Conservation (phyloP, 1,140 invertebrate species). For the Trichoplusia ni region DNA sequence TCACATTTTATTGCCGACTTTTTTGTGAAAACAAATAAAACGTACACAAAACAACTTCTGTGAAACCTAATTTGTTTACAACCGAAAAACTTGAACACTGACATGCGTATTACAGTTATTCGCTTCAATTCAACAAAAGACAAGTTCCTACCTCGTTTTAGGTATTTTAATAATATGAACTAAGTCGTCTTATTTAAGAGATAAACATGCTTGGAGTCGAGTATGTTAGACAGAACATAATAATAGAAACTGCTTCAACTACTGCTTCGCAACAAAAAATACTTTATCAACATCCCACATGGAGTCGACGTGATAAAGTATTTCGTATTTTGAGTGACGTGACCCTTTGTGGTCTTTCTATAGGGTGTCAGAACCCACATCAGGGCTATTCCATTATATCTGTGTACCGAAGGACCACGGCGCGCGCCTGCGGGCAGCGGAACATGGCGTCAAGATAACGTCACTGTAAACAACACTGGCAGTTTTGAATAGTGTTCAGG, state of each 20-base stretch:
- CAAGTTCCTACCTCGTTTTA: too few relatives aligned
- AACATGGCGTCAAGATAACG: constrained; percentile 19
- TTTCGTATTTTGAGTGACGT: background rate
- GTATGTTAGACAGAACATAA: too few relatives aligned
- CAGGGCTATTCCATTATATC: background rate
- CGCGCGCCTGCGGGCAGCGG: background rate
- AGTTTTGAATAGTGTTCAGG: too few relatives aligned
- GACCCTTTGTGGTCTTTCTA: too few relatives aligned
- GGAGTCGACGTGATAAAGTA: too few relatives aligned
- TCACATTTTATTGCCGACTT: background rate
- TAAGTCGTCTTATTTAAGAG: too few relatives aligned
- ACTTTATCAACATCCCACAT: too few relatives aligned
- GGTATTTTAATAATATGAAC: too few relatives aligned
- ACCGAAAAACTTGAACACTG: background rate
- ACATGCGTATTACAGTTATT: background rate
- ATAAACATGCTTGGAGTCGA: too few relatives aligned
- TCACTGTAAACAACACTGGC: background rate
- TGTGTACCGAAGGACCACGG: background rate
- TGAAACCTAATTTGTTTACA: constrained; percentile 4
- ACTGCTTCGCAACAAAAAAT: too few relatives aligned
- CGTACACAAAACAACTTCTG: constrained; percentile 1
- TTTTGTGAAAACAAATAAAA: background rate
- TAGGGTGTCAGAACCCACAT: background rate
- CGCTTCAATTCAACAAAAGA: background rate
- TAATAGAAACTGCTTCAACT: too few relatives aligned